Evolutionary conservation across 2,797 vertebrate genomes (phyloP).

Genomic region (Myoxocephalus aenaeus): DNA sequence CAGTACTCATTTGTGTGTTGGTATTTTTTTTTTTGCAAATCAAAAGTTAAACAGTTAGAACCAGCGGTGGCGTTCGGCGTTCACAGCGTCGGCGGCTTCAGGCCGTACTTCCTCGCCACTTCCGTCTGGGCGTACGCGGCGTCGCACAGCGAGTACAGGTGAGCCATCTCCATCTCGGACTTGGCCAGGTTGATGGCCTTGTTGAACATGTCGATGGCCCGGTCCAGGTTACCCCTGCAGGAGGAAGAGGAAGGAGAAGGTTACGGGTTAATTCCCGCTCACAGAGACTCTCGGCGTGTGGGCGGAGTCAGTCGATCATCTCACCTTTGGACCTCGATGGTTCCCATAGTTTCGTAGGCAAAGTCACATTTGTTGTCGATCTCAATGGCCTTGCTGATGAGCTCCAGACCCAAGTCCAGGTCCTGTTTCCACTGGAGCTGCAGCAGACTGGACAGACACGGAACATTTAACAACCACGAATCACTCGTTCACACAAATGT

Average conservation of each 20-base stretch:
- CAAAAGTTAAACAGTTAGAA: conserved; percentile 53
- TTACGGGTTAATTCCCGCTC: conserved; percentile 23
- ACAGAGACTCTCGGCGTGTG: not conserved
- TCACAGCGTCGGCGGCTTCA: conserved; percentile 97
- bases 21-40: conserved; percentile 52
- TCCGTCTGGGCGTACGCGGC: conserved; percentile 99
- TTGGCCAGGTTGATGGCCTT: conserved; percentile 99
- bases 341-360: conserved; percentile 99
- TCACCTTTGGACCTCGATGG: conserved; percentile 99
- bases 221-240: conserved; percentile 95
- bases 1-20: conserved; percentile 25
- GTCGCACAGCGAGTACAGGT: conserved; percentile 97
- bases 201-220: conserved; percentile 99
- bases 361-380: conserved; percentile 99
- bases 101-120: conserved; percentile 98
- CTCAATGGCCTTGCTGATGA: conserved; percentile 99
- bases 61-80: conserved; percentile 65
- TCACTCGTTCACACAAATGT: no score
- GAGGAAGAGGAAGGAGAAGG: conserved; percentile 28
- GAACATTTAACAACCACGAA: no score
- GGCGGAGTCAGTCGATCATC: not conserved
- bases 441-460: conserved; percentile 77
- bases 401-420: conserved; percentile 95
- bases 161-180: conserved; percentile 99
- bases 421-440: conserved; percentile 99